Evolutionary conservation across 2,113 vertebrate species (phyloP), one percentile per base, ranked within the genome.

Genomic region (Apteryx mantelli): DNA sequence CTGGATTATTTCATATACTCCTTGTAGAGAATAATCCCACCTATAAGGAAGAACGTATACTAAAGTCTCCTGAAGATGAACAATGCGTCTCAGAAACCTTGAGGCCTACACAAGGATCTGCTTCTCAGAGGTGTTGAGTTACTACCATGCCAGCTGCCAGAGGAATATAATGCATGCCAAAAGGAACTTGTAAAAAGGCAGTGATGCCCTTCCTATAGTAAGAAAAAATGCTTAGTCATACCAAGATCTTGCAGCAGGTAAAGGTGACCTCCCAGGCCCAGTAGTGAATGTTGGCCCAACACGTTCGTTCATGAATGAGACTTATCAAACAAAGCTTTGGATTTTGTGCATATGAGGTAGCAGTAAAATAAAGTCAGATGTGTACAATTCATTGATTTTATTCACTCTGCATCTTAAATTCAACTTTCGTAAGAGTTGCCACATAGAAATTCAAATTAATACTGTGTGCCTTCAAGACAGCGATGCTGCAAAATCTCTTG

Each of bases 271-370:
- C 58, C 26, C 9, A 32, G 5, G 60, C 91, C 13, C n/a, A 69
- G 24, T 71, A n/a, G 32, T n/a, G 69, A 25, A 48, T 11, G 13
- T 24, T 50, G 5, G 55, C 94, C 13, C 32, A 69, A n/a, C 0
- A 1, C 2, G 0, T 14, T 87, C 0, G 17, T 73, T 84, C 30
- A 84, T 5, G 10, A 75, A 42, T 24, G 5, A 38, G 6, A 38
- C 4, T 40, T 88, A 65, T 10, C 7, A 40, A 89, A 22, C 2
- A 76, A 82, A 89, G 13, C 63, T 65, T 65, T 38, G 3, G 9
- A 50, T 55, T 90, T 74, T 26, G 9, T 76, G 63, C 10, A 65
- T 48, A 4, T 4, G 4, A 74, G 1, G 26, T 73, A 40, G 21
- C 5, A 85, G 52, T 53, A 53, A 53, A 53, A 55, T 55, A 55